These are phyloP conservation scores for Siniperca obscura DNA, from an alignment of 2,797 vertebrate species.

Conservation along the genomic window DNA sequence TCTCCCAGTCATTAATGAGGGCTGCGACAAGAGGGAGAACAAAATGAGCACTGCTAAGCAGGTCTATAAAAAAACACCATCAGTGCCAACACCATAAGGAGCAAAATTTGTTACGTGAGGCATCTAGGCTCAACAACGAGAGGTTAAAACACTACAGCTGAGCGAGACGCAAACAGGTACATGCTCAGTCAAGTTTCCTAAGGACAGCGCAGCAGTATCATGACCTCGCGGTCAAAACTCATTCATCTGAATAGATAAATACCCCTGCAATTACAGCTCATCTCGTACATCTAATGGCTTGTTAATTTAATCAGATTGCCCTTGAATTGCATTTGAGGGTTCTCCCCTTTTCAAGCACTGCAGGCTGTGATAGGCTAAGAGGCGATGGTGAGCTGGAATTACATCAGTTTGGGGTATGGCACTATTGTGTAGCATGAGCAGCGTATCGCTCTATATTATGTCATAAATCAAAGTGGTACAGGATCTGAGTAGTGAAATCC, in stretches of 20 bases:
- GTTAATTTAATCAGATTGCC: slow-evolving; percentile 77
- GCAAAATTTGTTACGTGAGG: slow-evolving; percentile 13
- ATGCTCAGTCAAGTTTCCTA: background rate
- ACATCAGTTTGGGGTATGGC: slow-evolving; percentile 58
- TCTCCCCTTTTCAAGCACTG: slow-evolving; percentile 58
- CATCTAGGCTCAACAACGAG: background rate
- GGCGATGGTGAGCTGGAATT: slow-evolving; percentile 62
- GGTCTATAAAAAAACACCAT: slow-evolving; percentile 51
- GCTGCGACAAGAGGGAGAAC: slow-evolving; percentile 54
- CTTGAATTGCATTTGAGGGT: slow-evolving; percentile 72
- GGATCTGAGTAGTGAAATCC: slow-evolving; percentile 71
- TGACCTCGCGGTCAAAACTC: slow-evolving; percentile 68
- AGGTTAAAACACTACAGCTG: slow-evolving; percentile 51
- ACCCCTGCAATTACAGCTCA: slow-evolving; percentile 73
- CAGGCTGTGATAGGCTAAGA: slow-evolving; percentile 59
- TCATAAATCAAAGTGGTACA: slow-evolving; percentile 76
- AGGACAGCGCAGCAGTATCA: slow-evolving; percentile 27
- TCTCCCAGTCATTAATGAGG: slow-evolving; percentile 72
- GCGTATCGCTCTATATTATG: slow-evolving; percentile 68
- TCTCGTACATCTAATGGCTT: slow-evolving; percentile 77
- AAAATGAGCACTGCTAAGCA: slow-evolving; percentile 51
- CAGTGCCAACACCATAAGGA: slow-evolving; percentile 36
- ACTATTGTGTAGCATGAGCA: slow-evolving; percentile 63
- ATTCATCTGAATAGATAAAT: slow-evolving; percentile 76
- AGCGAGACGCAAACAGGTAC: slow-evolving; percentile 30